Evolutionary conservation across 2,113 vertebrate species (phyloP).

Genomic region (Jaculus jaculus): DNA sequence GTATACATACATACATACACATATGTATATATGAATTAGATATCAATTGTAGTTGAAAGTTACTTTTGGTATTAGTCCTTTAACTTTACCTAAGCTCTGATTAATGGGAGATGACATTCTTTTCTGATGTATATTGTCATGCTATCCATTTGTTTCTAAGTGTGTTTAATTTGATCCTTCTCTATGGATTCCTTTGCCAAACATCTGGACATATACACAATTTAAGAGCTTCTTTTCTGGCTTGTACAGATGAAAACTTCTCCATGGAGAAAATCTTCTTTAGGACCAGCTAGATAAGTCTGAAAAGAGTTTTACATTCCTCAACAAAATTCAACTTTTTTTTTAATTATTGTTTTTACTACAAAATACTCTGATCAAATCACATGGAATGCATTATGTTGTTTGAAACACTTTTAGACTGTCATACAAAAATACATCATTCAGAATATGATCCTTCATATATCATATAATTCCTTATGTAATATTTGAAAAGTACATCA

Average conservation of each 20-base stretch:
- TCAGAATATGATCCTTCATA: background rate
- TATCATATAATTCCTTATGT: background rate
- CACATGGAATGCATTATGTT: background rate
- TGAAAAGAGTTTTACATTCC: constrained; percentile 30
- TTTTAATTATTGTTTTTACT: constrained; percentile 14
- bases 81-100: background rate
- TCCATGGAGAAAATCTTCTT: constrained; percentile 50
- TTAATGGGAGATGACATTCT: background rate
- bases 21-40: background rate
- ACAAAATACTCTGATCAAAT: background rate
- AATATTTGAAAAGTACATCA: background rate
- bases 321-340: constrained; percentile 39
- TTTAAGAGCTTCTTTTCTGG: constrained; percentile 59
- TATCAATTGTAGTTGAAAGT: background rate
- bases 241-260: constrained; percentile 61
- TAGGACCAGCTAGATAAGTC: constrained; percentile 58
- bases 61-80: background rate
- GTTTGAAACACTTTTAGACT: constrained; percentile 1
- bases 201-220: constrained; percentile 45
- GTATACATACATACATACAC: background rate
- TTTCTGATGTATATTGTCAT: background rate
- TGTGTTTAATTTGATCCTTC: constrained; percentile 38
- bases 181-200: constrained; percentile 25
- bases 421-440: constrained; percentile 14
- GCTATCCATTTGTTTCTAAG: constrained; percentile 18